A percentile compares a stretch with the other conserved stretches of the same genome.
phyloP scores from a whole-genome alignment of 2,113 vertebrate species.

The rabbit (Oryctolagus cuniculus) region mOryCun1.1 NC_091453.1:126380501-126381000 shows the following conservation, averaged over 20 bases:
- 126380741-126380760: conserved; percentile 52
- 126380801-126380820: conserved; percentile 42
- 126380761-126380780: conserved; percentile 34
- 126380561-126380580: neutral
- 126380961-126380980: neutral
- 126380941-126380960: neutral
- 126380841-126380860: conserved; percentile 33
- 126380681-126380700: conserved; percentile 71
- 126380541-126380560: conserved; percentile 29
- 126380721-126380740: conserved; percentile 67
- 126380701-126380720: conserved; percentile 68
- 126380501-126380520: conserved; percentile 24
- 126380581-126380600: conserved; percentile 49
- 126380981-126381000: neutral
- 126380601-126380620: neutral
- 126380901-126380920: neutral
- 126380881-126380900: conserved; percentile 34
- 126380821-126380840: conserved; percentile 24
- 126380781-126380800: conserved; percentile 20
- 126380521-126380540: neutral
- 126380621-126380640: conserved; percentile 22
- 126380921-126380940: neutral
- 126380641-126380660: conserved; percentile 36
- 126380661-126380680: conserved; percentile 58
- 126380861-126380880: conserved; percentile 24